Percentiles rank a stretch among this genome's conserved stretches.
phyloP scores from a whole-genome alignment of 2,797 vertebrate species.

The Dermochelys coriacea region DNA sequence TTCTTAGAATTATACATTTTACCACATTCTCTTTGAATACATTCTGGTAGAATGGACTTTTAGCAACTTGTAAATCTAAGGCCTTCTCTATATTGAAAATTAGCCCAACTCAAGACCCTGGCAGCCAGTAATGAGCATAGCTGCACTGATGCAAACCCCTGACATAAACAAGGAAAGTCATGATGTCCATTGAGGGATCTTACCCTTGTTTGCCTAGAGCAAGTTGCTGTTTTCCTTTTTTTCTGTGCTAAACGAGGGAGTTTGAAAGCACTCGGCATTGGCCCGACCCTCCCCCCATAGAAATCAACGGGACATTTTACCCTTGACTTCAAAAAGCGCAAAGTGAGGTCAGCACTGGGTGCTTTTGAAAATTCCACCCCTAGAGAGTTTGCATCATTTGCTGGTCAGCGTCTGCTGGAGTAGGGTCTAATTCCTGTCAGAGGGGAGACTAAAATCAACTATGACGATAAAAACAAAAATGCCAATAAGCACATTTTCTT shows the following conservation, averaged over 20 bases:
- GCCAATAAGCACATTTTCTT: conserved; percentile 57
- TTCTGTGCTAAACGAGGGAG: not conserved
- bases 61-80: not conserved
- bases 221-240: not conserved
- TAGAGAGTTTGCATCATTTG: conserved; percentile 49
- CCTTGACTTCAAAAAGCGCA: not conserved
- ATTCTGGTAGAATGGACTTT: not conserved
- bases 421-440: conserved; percentile 19
- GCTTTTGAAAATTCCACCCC: not conserved
- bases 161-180: not conserved
- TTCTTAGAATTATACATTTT: not conserved
- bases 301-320: conserved; percentile 23
- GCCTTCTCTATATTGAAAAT: not conserved
- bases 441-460: conserved; percentile 53
- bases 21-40: not conserved
- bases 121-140: not conserved
- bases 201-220: not conserved
- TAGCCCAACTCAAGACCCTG: not conserved
- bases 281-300: not conserved
- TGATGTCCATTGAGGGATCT: not conserved
- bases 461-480: conserved; percentile 31
- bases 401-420: conserved; percentile 32
- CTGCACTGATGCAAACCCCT: not conserved
- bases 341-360: not conserved
- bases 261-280: not conserved